Base-by-base conservation (phyloP, 2,888 invertebrate genomes). In the Tinea semifulvella region DNA sequence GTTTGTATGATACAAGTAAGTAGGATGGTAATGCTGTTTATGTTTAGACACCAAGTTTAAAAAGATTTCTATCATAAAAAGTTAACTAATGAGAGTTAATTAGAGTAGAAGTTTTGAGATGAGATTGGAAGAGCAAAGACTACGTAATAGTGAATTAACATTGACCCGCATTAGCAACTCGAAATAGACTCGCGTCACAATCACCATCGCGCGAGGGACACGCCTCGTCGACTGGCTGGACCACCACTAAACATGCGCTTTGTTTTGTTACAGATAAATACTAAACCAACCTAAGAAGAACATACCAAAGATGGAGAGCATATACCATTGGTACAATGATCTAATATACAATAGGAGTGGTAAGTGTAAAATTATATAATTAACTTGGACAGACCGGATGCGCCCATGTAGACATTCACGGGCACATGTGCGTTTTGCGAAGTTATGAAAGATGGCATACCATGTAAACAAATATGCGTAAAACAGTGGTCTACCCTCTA, bases 261-360 rank as follows among this genome's bases (percentile, higher is more conserved):
- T 53, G 48, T 42, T 47, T 77, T 77, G 73, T 80, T 77, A 28
- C 76, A 79, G 79, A 68, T 75, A 63, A 60, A 63, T 14, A 13
- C 10, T 18, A 17, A 36, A 40, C 22, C 20, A 63, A 56, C 52
- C 55, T 68, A 67, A 51, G 58, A 53, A 55, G 62, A 64, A 56
- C 47, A 59, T 59, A 58, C 70, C 69, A 74, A 84, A 83, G 69
- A 85, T 85, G 86, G 84, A 83, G 62, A 82, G 75, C 62, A 67
- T 85, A 61, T 83, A 64, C 54, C 60, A 84, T 65, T 87, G 88
- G 76, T 90, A 88, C 66, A 82, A 79, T 71, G 88, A 89, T 70
- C 82, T 89, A 56, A 85, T 90, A 84, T 87, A 89, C 71, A 88
- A 86, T 63, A 85, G 83, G 65, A 83, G 88, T 63, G 89, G 89